These are phyloP conservation scores for Drosophila kohkoa DNA, from an alignment of 1,140 invertebrate species.

Conservation along the genomic window DNA sequence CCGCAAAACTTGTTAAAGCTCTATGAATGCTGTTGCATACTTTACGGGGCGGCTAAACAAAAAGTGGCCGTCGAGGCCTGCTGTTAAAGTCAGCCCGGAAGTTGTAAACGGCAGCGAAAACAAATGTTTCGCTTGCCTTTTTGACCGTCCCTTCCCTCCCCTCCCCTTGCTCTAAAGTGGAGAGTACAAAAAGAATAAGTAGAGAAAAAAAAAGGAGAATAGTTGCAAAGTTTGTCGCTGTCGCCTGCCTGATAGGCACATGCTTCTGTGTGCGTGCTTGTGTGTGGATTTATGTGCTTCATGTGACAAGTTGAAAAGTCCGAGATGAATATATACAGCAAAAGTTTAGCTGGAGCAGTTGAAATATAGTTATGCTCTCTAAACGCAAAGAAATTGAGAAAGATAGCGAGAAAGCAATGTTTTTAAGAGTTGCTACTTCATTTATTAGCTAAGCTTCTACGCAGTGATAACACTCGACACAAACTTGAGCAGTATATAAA, in stretches of 20 bases:
- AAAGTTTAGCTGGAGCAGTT: slow-evolving; percentile 50
- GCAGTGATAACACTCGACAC: neutral
- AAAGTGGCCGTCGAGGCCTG: slow-evolving; percentile 19
- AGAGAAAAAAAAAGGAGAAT: slow-evolving; percentile 44
- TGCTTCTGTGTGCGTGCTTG: slow-evolving; percentile 32
- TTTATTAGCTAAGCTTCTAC: neutral
- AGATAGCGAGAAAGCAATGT: slow-evolving; percentile 1
- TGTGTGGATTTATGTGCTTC: slow-evolving; percentile 68
- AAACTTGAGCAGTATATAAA: neutral
- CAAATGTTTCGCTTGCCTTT: slow-evolving; percentile 75
- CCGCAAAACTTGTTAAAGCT: slow-evolving; percentile 46
- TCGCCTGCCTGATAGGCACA: slow-evolving; percentile 60
- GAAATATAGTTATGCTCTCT: slow-evolving; percentile 23
- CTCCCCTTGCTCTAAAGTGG: slow-evolving; percentile 31
- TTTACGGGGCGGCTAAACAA: slow-evolving; percentile 35
- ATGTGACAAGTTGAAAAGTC: slow-evolving; percentile 65
- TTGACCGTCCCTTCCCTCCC: slow-evolving; percentile 49
- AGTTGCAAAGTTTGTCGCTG: slow-evolving; percentile 62
- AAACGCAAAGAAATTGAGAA: slow-evolving; percentile 15
- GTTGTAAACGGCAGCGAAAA: slow-evolving; percentile 71
- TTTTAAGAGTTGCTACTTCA: neutral
- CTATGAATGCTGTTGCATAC: slow-evolving; percentile 52
- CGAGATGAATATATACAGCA: slow-evolving; percentile 38
- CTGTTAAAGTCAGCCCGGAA: slow-evolving; percentile 60
- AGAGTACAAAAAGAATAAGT: slow-evolving; percentile 19